phyloP scores from a whole-genome alignment of 2,888 invertebrate genomes.

The Chironomus riparius region DNA sequence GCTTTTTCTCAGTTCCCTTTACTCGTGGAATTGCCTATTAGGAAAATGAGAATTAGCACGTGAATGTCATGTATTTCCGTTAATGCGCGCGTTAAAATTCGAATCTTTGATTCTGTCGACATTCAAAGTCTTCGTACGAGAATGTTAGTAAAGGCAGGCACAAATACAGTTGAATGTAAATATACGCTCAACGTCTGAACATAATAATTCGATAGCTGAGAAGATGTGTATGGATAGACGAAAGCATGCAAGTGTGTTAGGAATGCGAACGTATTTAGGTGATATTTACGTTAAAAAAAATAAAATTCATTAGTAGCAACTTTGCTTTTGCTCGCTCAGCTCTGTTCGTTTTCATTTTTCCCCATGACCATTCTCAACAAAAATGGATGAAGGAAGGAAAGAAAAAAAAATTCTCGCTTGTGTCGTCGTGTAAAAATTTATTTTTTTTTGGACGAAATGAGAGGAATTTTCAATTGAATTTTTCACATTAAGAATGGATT shows the following conservation, averaged over 20 bases:
- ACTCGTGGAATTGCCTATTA: too few species aligned
- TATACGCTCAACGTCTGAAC: not conserved
- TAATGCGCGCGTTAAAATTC: not conserved
- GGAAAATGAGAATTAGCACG: too few species aligned
- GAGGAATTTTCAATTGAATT: not conserved
- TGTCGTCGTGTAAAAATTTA: slow-evolving; percentile 11
- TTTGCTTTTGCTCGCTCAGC: slow-evolving; percentile 24
- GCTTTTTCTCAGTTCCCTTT: too few species aligned
- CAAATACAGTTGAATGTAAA: not conserved
- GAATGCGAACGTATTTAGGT: not conserved
- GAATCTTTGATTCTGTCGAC: not conserved
- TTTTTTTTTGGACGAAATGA: not conserved
- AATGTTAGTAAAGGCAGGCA: not conserved
- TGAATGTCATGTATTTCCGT: not conserved
- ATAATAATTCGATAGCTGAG: not conserved
- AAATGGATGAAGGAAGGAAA: slow-evolving; percentile 19
- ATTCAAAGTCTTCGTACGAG: not conserved
- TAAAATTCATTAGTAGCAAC: slow-evolving; percentile 19
- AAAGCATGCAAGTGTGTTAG: not conserved
- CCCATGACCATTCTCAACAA: slow-evolving; percentile 19
- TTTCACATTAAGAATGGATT: not conserved
- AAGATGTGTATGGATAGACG: not conserved
- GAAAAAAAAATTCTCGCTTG: not conserved
- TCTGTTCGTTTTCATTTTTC: slow-evolving; percentile 1
- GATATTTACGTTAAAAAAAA: slow-evolving; percentile 9